Conservation (phyloP, 2,797 vertebrate species). For the Tarsius wallacei region DNA sequence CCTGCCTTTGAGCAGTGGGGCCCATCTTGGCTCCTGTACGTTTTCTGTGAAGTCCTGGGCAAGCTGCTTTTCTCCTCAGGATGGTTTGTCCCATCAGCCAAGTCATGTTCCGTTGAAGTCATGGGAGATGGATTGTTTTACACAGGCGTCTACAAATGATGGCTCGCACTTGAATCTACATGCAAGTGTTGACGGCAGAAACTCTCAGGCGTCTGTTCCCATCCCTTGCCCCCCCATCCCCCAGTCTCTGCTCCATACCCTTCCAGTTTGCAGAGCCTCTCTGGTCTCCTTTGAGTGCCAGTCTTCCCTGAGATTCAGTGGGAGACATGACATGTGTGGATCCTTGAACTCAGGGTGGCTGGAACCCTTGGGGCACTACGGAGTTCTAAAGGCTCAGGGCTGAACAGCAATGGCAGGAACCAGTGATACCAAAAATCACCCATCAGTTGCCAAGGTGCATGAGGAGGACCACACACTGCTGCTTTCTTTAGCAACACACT, state of each 20-base stretch:
- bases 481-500: constrained; percentile 63
- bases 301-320: not conserved
- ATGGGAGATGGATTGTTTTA: constrained; percentile 65
- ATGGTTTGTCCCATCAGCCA: constrained; percentile 42
- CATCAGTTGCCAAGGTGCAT: not conserved
- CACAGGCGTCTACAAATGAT: constrained; percentile 71
- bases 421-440: not conserved
- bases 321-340: not conserved
- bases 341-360: not conserved
- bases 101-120: constrained; percentile 50
- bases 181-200: constrained; percentile 71
- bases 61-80: constrained; percentile 47
- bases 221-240: not conserved
- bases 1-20: not conserved
- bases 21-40: not conserved
- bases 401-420: not conserved
- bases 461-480: constrained; percentile 74
- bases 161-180: constrained; percentile 49
- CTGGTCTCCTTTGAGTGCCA: not conserved
- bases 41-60: not conserved
- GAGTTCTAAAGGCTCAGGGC: not conserved
- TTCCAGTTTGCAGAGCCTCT: not conserved
- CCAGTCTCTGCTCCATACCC: constrained; percentile 63
- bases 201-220: constrained; percentile 37
- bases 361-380: not conserved